Evolutionary conservation across 1,140 invertebrate species (phyloP), one percentile per base, ranked within the genome.

Genomic region (Lordiphosa clarofinis): DNA sequence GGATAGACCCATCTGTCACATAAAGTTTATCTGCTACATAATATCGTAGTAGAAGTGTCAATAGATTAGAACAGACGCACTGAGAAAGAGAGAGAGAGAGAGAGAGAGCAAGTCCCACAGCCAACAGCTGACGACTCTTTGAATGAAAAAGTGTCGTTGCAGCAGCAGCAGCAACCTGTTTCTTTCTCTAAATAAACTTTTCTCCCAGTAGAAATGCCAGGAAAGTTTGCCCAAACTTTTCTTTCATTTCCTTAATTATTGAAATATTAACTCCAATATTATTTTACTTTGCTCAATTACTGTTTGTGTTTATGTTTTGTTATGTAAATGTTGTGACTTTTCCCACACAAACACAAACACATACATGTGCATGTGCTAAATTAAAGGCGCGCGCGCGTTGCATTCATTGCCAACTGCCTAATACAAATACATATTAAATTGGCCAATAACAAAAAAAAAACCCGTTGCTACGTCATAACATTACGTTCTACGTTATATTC

Each of bases 281-380:
- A 33, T 44, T 59, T 60, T 8, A 38, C 8, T 57, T 49, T 57
- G 35, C 13, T 48, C 55, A n/a, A 42, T 33, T 68, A 44, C 68
- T 56, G 15, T n/a, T 71, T 54, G 37, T 71, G 54, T 67, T 58
- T 58, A 69, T 66, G 40, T 70, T 66, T 65, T 43, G 60, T 70
- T 70, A 70, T 62, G 63, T 71, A 71, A 71, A 67, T 54, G 19
- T 48, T 35, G 44, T 46, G 10, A 19, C 40, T 36, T 38, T 46
- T 38, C 44, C 55, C 39, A 43, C 44, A 44, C 36, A 59, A 48
- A 48, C 40, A 48, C 50, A 54, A 40, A 44, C 42, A 31, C n/a
- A 63, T 13, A 28, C 4, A 60, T 28, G 37, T 33, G 5, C 33
- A 15, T 49, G 35, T 36, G 5, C 28, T 49, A 49, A 49, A 31